phyloP scores from a whole-genome alignment of 2,888 invertebrate genomes.

The Ormyrus rosae region DNA sequence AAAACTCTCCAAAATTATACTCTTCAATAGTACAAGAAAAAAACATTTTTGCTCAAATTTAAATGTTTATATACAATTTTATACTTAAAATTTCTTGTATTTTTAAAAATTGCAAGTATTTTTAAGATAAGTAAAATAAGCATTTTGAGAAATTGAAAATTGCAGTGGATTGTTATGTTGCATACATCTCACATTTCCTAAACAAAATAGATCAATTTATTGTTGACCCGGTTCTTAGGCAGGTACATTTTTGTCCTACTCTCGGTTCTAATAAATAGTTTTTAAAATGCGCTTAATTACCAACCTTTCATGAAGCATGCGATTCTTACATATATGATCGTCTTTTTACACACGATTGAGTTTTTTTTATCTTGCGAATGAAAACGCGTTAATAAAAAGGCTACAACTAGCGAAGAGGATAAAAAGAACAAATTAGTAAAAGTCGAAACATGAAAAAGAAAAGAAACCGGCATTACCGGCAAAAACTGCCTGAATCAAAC shows the following conservation, averaged over 20 bases:
- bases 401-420: slow-evolving; percentile 38
- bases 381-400: slow-evolving; percentile 33
- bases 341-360: slow-evolving; percentile 40
- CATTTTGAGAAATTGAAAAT: too few species aligned
- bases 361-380: slow-evolving; percentile 49
- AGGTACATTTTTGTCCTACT: slow-evolving; percentile 39
- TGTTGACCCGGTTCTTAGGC: slow-evolving; percentile 40
- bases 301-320: slow-evolving; percentile 36
- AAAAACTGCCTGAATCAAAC: slow-evolving; percentile 19
- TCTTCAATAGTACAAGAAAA: not conserved
- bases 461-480: slow-evolving; percentile 15
- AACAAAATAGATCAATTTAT: slow-evolving; percentile 24
- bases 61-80: too few species aligned
- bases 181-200: slow-evolving; percentile 11
- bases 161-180: not conserved
- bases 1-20: too few species aligned
- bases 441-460: slow-evolving; percentile 17
- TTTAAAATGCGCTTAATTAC: slow-evolving; percentile 47
- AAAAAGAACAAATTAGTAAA: slow-evolving; percentile 24
- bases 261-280: slow-evolving; percentile 49
- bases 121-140: not conserved
- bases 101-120: not conserved
- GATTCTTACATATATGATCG: slow-evolving; percentile 39
- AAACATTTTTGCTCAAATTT: not conserved
- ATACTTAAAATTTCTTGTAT: too few species aligned